A percentile compares a stretch with the other conserved stretches of the same genome.
Conservation (phyloP, 2,797 vertebrate genomes). For the Paramormyrops hopkinsi region DNA sequence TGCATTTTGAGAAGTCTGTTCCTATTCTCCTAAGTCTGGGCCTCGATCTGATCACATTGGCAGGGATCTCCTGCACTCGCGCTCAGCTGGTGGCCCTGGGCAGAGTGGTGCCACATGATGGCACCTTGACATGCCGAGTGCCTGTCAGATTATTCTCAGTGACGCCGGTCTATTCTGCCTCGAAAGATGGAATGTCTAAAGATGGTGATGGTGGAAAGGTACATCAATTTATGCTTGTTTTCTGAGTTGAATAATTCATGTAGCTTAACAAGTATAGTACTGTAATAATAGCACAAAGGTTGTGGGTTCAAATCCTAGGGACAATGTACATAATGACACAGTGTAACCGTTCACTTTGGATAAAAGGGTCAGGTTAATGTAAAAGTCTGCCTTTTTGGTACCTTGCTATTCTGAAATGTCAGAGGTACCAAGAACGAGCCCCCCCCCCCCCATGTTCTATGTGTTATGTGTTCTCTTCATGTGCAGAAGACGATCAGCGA, state of each 20-base stretch:
- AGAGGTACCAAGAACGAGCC: neutral
- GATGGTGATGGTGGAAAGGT: slow-evolving; percentile 87
- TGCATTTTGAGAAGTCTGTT: neutral
- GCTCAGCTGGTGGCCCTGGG: slow-evolving; percentile 72
- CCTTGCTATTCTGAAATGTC: neutral
- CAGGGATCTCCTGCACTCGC: slow-evolving; percentile 75
- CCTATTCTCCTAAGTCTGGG: neutral
- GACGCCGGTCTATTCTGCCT: slow-evolving; percentile 77
- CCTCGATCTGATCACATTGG: neutral
- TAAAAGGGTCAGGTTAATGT: neutral
- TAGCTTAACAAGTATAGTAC: neutral
- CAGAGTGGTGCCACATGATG: slow-evolving; percentile 69
- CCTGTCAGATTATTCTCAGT: slow-evolving; percentile 77
- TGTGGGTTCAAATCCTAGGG: neutral
- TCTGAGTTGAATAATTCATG: neutral
- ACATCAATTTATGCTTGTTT: slow-evolving; percentile 22
- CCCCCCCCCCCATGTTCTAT: neutral
- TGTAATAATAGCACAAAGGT: neutral
- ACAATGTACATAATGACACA: neutral
- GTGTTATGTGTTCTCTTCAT: slow-evolving; percentile 27
- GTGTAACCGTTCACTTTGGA: neutral
- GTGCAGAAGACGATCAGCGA: slow-evolving; percentile 79
- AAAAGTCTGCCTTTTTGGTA: neutral
- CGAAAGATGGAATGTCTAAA: slow-evolving; percentile 81
- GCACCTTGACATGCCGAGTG: slow-evolving; percentile 57